A percentile compares a stretch with the other conserved stretches of the same genome.
Evolutionary conservation across 1,140 invertebrate species (phyloP).

Genomic region (Sycobia sp.): DNA sequence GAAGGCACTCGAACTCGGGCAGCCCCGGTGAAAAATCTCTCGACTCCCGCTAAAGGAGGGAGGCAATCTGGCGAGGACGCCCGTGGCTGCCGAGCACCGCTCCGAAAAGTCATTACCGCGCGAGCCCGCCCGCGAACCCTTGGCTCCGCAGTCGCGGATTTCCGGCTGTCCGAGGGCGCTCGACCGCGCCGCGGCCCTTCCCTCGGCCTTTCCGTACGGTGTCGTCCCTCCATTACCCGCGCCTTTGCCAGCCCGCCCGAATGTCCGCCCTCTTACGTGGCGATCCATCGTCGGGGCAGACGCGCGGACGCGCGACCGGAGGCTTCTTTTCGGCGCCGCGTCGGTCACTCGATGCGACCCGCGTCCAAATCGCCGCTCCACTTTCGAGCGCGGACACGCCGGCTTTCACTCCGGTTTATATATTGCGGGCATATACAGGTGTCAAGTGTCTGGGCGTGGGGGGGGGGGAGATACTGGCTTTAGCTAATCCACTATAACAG

Average conservation of each 20-base stretch:
- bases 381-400: too few species aligned
- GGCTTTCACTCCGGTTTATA: too few species aligned
- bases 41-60: constrained; percentile 16
- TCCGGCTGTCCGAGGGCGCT: constrained; percentile 8
- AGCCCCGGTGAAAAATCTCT: constrained; percentile 27
- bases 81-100: not conserved
- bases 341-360: not conserved
- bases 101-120: constrained; percentile 17
- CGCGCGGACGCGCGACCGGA: constrained; percentile 2
- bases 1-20: constrained; percentile 17
- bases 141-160: constrained; percentile 18
- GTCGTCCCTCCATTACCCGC: not conserved
- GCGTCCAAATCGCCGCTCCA: too few species aligned
- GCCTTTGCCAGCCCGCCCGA: not conserved
- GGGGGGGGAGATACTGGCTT: constrained; percentile 16
- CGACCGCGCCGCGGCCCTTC: not conserved
- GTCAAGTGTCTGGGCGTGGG: constrained; percentile 29
- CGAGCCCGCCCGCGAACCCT: too few species aligned
- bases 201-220: not conserved
- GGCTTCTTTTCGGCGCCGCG: not conserved
- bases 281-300: too few species aligned
- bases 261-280: constrained; percentile 5
- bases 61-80: constrained; percentile 26
- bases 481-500: constrained; percentile 23
- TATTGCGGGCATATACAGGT: too few species aligned